Base-by-base conservation (phyloP, 1,140 invertebrate genomes). In the Trichomalopsis sarcophagae region DNA sequence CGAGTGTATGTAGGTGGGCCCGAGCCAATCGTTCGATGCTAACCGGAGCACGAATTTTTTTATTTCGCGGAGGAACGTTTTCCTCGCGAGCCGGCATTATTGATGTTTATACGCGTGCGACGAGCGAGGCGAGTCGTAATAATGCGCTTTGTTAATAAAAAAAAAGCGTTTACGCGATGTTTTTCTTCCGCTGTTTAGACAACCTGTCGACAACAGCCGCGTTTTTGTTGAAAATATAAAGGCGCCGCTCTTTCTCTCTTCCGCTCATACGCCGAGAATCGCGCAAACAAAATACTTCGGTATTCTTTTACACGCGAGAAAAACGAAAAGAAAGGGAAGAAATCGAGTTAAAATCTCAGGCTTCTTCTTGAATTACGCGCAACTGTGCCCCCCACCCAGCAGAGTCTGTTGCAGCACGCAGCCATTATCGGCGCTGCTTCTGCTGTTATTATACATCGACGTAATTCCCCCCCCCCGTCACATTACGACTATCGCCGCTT, bases 381-480 rank as follows among this genome's bases (percentile, higher is more conserved):
- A 44, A 14, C 40, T 27, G 10, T 23, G 10, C 13, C 50, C 14
- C 47, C 55, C 21, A 21, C 9, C 33, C 27, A 27, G 27, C 50
- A 36, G 13, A 21, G 50, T 27, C 27, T 27, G 27, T 14, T 5
- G 47, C 47, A 17, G 21, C n/a, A 44, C 33, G 68, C 33, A 44
- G 13, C 40, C 68, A 73, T 73, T 81, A 50, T 81, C 80, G 69
- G 79, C 9, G n/a, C 79, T 44, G 40, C 9, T 44, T 44, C 40
- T 44, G 40, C 6, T 62, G 69, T 5, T 74, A 74, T 74, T 82
- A 82, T 82, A 82, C 68, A 40, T 82, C 69, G 68, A 82, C 69
- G 80, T 74, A 74, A 82, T 74, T 74, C 13, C 23, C 1, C 30
- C n/a, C 23, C n/a, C 3, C 17, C 55, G 14, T n/a, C 33, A 10